phyloP scores from a whole-genome alignment of 2,113 vertebrate genomes.

The Sinocyclocheilus anophthalmus region DNA sequence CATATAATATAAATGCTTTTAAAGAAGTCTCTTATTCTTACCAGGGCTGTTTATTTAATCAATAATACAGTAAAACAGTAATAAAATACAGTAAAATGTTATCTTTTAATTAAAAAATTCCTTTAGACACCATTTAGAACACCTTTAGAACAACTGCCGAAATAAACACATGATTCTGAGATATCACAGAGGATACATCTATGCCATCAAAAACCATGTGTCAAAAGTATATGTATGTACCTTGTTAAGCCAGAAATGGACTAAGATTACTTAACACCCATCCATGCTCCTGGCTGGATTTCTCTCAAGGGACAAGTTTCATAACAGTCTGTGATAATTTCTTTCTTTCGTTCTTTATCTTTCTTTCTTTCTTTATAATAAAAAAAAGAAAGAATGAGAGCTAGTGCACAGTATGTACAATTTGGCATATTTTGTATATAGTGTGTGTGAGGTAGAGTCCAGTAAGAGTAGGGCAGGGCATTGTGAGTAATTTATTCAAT shows the following conservation, averaged over 20 bases:
- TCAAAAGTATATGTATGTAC: not conserved
- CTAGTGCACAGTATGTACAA: not conserved
- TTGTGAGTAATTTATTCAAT: slow-evolving; percentile 8
- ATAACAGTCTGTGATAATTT: not conserved
- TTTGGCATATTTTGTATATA: not conserved
- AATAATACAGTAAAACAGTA: not conserved
- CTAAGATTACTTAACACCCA: not conserved
- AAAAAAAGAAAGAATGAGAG: no score
- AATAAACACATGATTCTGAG: not conserved
- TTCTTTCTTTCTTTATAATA: not conserved
- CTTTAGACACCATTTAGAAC: not conserved
- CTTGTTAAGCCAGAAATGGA: not conserved
- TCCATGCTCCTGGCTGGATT: not conserved
- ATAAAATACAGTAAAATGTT: not conserved
- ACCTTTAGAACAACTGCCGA: not conserved
- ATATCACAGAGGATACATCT: not conserved
- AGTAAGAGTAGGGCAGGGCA: slow-evolving; percentile 47
- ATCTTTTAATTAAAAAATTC: not conserved
- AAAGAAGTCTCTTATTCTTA: not conserved
- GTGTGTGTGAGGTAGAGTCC: slow-evolving; percentile 2
- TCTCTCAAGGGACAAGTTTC: not conserved
- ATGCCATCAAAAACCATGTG: not conserved
- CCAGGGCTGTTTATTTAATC: not conserved
- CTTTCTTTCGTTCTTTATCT: not conserved
- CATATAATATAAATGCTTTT: no score